Base-by-base conservation (phyloP, 2,888 invertebrate genomes). In the Phlogophora meticulosa region DNA sequence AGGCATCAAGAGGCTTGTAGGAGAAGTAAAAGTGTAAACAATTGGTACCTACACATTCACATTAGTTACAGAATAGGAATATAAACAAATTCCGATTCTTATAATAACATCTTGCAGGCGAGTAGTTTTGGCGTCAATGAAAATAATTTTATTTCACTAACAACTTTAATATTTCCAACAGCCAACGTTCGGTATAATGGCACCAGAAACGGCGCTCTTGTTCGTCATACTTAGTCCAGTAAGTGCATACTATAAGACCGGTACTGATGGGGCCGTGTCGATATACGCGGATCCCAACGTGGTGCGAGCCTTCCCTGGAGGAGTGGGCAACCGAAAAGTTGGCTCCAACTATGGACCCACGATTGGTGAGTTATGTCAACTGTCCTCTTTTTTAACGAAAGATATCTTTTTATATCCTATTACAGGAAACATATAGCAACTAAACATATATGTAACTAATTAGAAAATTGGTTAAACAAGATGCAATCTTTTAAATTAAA, bases 301-400 rank as follows among this genome's bases (percentile, higher is more conserved):
- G 84, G 97, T 97, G 17, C 96, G 98, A 70, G 97, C 98, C 57
- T 99, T 99, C 98, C 99, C 98, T 4, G 98, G 98, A 51, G 99
- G 99, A 64, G 98, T 98, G 76, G 99, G 99, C 46, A 98, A 98
- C 87, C 97, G 97, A 83, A 99, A 99, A 96, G 98, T 99, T 96
- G 99, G 99, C 74, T 98, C 99, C 81, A 98, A 98, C 95, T 98
- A 98, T 87, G 98, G 97, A 48, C 98, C 98, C 28, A 98, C 98
- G 7, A 97, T 98, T 85, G 97, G 95, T 95, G 65, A 87, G 87
- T 57, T 10, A 15, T n/a, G 24, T 1, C 17, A 42, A 48, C 45
- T 36, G 38, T 40, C 10, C 40, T 34, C 1, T 24, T 28, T 42
- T 34, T 36, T 51, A 0, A 48, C 38, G 5, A 11, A 40, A 3